Evolutionary conservation across 2,797 vertebrate genomes (phyloP), one percentile per base, ranked within the genome.

Genomic region (Sternotherus odoratus): DNA sequence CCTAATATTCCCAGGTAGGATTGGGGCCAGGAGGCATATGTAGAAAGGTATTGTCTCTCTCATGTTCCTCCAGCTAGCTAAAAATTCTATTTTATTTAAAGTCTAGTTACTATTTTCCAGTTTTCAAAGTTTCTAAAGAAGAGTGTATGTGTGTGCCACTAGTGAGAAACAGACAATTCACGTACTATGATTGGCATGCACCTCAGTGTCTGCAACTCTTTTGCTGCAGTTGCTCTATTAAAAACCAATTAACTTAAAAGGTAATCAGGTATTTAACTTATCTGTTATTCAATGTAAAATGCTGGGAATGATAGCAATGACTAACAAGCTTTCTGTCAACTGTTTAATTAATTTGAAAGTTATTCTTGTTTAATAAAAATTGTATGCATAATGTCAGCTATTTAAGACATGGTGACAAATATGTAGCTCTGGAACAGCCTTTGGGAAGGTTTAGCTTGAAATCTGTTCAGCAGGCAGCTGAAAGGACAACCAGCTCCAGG

Each of bases 221-320:
- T 90, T 93, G 69, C 79, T 82, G 79, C 51, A 93, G 83, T 86
- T 83, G 15, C 21, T 94, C 53, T 93, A 91, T 90, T 95, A 95
- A 94, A 93, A 95, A 84, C 80, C 94, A 97, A 97, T 97, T 96
- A 97, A 95, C 85, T 95, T 92, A 3, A 81, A 77, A 88, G 79
- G 43, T 96, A 95, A 94, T 96, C 95, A 77, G 90, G 84, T 96
- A 91, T 96, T 95, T 95, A 91, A 92, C 86, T 96, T 94, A 93
- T 85, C 92, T 78, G 86, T 84, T 95, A 89, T 83, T 79, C 86
- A 91, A 48, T 87, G 86, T 92, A 94, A 95, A 95, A 84, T 94
- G 88, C 92, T 95, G 88, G 11, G 92, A 53, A 60, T 93, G 82
- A 95, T 94, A 96, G 87, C 86, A 94, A 69, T 89, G 94, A 88